phyloP scores from a whole-genome alignment of 2,113 vertebrate species.

The Tichodroma muraria region DNA sequence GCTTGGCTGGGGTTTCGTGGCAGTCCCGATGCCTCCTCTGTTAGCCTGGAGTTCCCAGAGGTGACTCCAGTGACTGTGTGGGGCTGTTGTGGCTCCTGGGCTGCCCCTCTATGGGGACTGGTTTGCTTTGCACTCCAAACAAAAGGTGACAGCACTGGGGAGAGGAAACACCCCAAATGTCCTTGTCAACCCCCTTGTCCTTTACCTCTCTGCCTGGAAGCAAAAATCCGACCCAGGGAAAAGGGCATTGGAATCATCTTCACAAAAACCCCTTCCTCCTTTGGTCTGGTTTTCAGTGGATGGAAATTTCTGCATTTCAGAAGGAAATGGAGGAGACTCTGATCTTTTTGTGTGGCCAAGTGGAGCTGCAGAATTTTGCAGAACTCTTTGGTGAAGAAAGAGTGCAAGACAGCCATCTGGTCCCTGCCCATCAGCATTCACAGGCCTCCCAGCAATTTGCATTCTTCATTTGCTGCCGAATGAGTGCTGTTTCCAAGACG shows the following conservation, averaged over 20 bases:
- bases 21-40: too few relatives aligned
- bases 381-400: neutral
- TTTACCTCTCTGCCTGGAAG: neutral
- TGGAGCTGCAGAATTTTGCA: neutral
- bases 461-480: neutral
- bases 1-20: neutral
- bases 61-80: neutral
- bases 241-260: neutral
- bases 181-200: neutral
- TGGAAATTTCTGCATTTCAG: neutral
- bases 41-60: rapidly evolving
- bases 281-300: neutral
- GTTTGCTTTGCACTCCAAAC: neutral
- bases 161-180: neutral
- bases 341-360: neutral
- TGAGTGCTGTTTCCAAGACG: neutral
- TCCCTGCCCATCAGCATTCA: neutral
- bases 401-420: neutral
- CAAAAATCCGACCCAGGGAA: neutral
- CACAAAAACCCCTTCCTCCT: neutral
- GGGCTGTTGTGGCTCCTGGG: neutral
- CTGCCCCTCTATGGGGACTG: neutral
- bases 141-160: neutral
- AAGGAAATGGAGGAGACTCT: neutral
- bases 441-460: neutral